phyloP scores from a whole-genome alignment of 2,888 invertebrate genomes.

The Ischnus inquisitorius region DNA sequence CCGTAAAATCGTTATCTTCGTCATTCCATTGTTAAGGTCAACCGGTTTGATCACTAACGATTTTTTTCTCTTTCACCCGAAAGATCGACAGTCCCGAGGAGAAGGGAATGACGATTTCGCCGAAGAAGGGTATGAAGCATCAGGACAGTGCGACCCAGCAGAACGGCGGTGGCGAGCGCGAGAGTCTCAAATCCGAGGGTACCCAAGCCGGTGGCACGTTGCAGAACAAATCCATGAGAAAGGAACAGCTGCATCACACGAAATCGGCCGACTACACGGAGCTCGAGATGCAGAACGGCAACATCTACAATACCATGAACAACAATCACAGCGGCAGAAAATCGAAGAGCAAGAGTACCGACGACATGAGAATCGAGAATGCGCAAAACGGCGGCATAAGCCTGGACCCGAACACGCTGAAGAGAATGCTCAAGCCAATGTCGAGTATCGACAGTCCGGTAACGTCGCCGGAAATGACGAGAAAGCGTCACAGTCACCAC shows the following conservation, averaged over 20 bases:
- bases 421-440: constrained; percentile 97
- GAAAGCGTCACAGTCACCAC: constrained; percentile 91
- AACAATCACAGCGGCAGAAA: constrained; percentile 87
- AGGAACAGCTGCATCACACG: constrained; percentile 84
- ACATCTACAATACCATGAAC: constrained; percentile 84
- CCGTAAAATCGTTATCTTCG: background rate
- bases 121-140: constrained; percentile 86
- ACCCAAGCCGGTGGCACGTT: constrained; percentile 93
- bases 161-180: constrained; percentile 82
- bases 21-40: background rate
- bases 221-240: constrained; percentile 83
- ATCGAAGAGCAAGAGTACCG: constrained; percentile 95
- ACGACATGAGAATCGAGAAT: constrained; percentile 90
- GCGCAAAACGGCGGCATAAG: constrained; percentile 85
- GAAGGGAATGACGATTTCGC: constrained; percentile 86
- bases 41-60: background rate
- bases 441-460: constrained; percentile 95
- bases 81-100: constrained; percentile 83
- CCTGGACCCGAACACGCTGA: constrained; percentile 94
- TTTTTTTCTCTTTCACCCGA: background rate
- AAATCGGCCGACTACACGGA: constrained; percentile 87
- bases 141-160: constrained; percentile 85
- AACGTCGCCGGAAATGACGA: constrained; percentile 96
- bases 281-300: constrained; percentile 85
- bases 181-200: constrained; percentile 91